Evolutionary conservation across 35 echinoderm and acorn worm species (phyloP).

Genomic region (Holothuria glaberrima): DNA sequence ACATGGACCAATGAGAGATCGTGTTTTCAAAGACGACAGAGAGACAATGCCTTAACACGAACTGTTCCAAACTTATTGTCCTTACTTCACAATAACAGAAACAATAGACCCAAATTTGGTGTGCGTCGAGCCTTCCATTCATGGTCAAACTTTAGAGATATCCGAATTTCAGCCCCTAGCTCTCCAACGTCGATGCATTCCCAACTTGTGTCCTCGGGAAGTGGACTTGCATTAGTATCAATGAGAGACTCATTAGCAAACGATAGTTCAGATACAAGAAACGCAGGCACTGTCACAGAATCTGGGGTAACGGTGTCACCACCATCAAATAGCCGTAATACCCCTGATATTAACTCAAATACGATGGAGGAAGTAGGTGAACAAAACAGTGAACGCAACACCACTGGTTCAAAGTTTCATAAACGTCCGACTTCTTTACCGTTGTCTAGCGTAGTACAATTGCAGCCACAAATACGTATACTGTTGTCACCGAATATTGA

Average conservation of each 20-base stretch:
- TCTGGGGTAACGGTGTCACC: too few species aligned
- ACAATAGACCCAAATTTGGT: conserved; percentile 33
- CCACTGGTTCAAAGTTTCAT: not conserved
- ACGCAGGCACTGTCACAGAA: not conserved
- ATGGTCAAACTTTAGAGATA: conserved; percentile 60
- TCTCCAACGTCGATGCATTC: conserved; percentile 57
- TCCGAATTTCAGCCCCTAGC: conserved; percentile 46
- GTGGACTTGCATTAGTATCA: conserved; percentile 52
- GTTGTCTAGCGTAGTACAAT: conserved; percentile 25
- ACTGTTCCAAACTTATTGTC: conserved; percentile 51
- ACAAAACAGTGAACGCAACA: not conserved
- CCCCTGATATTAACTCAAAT: too few species aligned
- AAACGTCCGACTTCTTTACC: conserved; percentile 56
- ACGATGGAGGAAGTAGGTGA: not conserved
- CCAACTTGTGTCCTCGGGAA: conserved; percentile 44
- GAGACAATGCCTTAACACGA: conserved; percentile 15
- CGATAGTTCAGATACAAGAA: not conserved
- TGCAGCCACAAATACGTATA: conserved; percentile 55
- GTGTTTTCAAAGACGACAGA: conserved; percentile 27
- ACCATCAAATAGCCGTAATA: too few species aligned
- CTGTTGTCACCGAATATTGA: conserved; percentile 57
- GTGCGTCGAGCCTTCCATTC: conserved; percentile 50
- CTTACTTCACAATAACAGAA: conserved; percentile 24
- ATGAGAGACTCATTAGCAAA: conserved; percentile 19
- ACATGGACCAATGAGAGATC: conserved; percentile 38